Base-by-base conservation (phyloP, 2,113 vertebrate species). In the Acanthisitta chloris region DNA sequence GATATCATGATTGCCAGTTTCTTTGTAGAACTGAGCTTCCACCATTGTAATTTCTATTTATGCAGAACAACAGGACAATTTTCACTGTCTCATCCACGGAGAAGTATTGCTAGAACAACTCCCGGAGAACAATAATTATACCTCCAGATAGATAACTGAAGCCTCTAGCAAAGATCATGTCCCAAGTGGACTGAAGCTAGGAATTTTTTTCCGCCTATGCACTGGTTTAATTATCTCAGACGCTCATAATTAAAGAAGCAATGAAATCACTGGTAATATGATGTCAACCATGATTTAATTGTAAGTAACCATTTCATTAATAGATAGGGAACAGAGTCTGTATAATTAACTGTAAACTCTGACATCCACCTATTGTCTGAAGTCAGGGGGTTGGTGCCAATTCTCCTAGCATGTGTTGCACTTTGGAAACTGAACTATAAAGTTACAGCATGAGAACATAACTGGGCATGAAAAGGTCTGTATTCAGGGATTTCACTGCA, bases 401-500 rank as follows among this genome's bases (percentile, higher is more conserved):
- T 46, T 94, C 58, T 93, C 61, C 25, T 79, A 70, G 81, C 52
- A 64, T 57, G 40, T 59, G 77, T 34, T 95, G 84, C 76, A 72
- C 87, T 95, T 95, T 88, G 82, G 88, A 96, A 96, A 92, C 24
- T 42, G 72, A 94, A 86, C 33, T 77, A 64, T 51, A 65, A 67
- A 88, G 69, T 84, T 69, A 90, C 12, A 12, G 45, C 95, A 78
- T 42, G 62, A 94, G 67, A 79, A 55, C 51, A 66, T 86, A 95
- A 89, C 69, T 73, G 80, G 58, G 57, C 65, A 72, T 64, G 92
- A 94, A 91, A 69, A 92, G 57, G 38, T 36, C 54, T 74, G 65
- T 62, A 89, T 59, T 74, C 83, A 85, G 81, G 81, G 79, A 86
- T 93, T 94, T 85, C 78, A 70, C 62, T 70, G 51, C 43, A 58